Base-by-base conservation (phyloP, 2,888 invertebrate genomes). In the Scaeva pyrastri region DNA sequence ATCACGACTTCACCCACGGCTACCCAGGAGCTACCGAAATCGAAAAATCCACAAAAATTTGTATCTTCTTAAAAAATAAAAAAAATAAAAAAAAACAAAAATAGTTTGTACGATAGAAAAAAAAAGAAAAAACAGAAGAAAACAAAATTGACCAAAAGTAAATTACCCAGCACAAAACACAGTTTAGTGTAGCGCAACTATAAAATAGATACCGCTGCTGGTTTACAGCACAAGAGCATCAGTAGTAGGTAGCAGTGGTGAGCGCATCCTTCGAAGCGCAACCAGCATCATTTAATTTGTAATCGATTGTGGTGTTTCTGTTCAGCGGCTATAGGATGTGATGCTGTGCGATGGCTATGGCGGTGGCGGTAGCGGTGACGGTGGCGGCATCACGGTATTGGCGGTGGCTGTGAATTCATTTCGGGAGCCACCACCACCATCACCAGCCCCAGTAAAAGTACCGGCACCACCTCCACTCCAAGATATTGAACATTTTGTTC, bases 271-370 rank as follows among this genome's bases (percentile, higher is more conserved):
- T 80, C 80, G 64, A 79, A 82, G 87, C 83, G 71, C 83, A 83
- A 77, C 82, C 73, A 84, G 87, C 84, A 84, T 78, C 84, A 87
- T 85, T 83, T 81, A 88, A 88, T 88, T 84, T 88, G 85, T 84
- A 88, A 87, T 83, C 87, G 84, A 79, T 87, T 87, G 79, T 80
- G 77, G 64, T 68, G 73, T 52, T 52, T 52, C 52, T 52, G 52
- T 62, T 45, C 56, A 58, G 55, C 48, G 70, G 72, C 43, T 19
- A 31, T 31, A 31, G 6, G 8, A 31, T 31, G 31, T 31, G 31
- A 31, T 31, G 31, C n/a, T n/a, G n/a, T n/a, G n/a, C n/a, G n/a
- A 16, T 12, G 5, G n/a, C 19, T 2, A 50, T 58, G 74, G 64
- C 66, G 50, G 66, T 7, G 66, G 66, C 50, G 12, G n/a, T n/a